phyloP scores from a whole-genome alignment of 2,797 vertebrate genomes.

The Pangasius sanitwongsei region DNA sequence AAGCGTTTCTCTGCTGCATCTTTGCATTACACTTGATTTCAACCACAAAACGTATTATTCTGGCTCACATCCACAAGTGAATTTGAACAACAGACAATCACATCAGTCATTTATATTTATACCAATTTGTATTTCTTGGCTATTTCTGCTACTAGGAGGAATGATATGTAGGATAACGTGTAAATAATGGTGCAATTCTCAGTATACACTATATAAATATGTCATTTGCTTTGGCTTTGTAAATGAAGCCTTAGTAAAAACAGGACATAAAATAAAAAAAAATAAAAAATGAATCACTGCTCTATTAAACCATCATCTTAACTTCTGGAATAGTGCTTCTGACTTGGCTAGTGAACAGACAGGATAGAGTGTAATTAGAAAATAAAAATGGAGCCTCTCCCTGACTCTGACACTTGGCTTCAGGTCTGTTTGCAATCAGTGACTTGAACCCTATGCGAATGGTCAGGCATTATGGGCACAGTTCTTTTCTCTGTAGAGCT shows the following conservation, averaged over 20 bases:
- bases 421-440: slow-evolving; percentile 9
- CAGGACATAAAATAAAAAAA: not conserved
- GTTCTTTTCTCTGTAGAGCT: slow-evolving; percentile 21
- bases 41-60: not conserved
- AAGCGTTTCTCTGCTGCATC: not conserved
- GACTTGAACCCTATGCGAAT: not conserved
- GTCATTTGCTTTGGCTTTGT: not conserved
- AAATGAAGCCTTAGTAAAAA: not conserved
- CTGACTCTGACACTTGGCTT: not conserved
- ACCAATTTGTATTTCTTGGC: not conserved
- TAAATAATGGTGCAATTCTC: not conserved
- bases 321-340: not conserved
- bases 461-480: not conserved
- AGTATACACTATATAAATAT: not conserved
- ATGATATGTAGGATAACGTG: not conserved
- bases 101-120: not conserved
- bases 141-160: not conserved
- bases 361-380: not conserved
- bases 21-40: not conserved
- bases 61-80: not conserved
- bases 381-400: not conserved
- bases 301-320: not conserved
- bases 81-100: not conserved
- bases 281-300: not conserved
- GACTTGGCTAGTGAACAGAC: not conserved